Percentiles rank a stretch among this genome's conserved stretches.
Conservation (phyloP, 2,113 vertebrate genomes). For the Heterotis niloticus region DNA sequence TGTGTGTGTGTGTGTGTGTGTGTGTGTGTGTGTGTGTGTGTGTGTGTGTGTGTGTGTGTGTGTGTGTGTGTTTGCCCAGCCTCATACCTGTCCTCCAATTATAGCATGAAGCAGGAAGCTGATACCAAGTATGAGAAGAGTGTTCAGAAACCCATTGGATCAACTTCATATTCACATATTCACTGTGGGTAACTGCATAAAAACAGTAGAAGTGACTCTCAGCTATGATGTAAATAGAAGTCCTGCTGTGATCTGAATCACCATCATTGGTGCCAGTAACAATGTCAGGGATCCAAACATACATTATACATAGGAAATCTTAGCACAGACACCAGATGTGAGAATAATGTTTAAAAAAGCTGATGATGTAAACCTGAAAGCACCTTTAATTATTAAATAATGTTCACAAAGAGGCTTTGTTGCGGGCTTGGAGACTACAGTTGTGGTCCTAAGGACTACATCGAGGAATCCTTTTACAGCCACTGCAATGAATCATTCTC, state of each 20-base stretch:
- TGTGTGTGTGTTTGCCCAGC: background rate
- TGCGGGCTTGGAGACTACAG: background rate
- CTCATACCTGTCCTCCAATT: background rate
- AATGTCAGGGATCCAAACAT: background rate
- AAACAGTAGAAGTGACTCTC: background rate
- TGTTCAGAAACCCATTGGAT: background rate
- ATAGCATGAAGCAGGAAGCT: background rate
- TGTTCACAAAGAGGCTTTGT: background rate
- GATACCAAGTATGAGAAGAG: constrained; percentile 9
- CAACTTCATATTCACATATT: background rate
- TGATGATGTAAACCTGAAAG: background rate
- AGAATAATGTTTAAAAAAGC: background rate
- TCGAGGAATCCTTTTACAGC: background rate
- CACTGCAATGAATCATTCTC: background rate
- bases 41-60: too few relatives aligned
- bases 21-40: too few relatives aligned
- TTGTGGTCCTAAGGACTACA: background rate
- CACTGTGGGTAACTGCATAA: background rate
- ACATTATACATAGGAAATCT: background rate
- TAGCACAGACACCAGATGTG: background rate
- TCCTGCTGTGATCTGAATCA: background rate
- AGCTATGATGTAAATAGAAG: background rate
- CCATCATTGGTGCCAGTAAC: background rate
- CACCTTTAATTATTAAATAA: background rate
- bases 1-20: too few relatives aligned